Percentiles rank a stretch among this genome's conserved stretches.
Conservation (phyloP, 2,113 vertebrate species). For the Coracopsis vasa region DNA sequence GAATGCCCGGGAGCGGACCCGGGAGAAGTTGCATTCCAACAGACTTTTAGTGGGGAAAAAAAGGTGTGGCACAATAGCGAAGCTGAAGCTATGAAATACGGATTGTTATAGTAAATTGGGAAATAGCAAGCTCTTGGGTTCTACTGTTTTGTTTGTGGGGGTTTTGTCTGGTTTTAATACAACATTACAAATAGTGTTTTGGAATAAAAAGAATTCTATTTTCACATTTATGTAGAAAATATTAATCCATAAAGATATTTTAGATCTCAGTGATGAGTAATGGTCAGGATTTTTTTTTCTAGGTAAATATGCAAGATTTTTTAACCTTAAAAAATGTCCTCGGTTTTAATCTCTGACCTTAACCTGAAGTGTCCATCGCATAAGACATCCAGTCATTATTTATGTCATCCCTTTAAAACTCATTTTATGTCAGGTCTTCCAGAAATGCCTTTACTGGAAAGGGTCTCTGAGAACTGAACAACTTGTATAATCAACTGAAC, state of each 20-base stretch:
- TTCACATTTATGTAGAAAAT: neutral
- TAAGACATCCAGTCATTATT: neutral
- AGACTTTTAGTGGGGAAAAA: too few relatives aligned
- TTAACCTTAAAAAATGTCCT: neutral
- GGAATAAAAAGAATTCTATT: neutral
- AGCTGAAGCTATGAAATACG: neutral
- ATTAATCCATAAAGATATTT: neutral
- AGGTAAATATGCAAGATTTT: neutral
- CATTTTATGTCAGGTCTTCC: neutral
- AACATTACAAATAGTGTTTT: neutral
- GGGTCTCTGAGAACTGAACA: neutral
- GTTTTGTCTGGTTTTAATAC: neutral
- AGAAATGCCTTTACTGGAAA: neutral
- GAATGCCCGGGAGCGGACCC: too few relatives aligned
- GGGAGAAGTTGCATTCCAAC: too few relatives aligned
- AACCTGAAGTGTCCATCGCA: neutral
- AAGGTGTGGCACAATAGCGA: neutral
- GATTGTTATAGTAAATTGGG: neutral
- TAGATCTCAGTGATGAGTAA: neutral
- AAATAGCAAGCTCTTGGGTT: neutral
- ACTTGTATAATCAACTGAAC: neutral
- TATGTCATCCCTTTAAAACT: neutral
- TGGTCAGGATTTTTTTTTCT: neutral
- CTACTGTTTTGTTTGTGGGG: neutral
- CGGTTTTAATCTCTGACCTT: neutral